Base-by-base conservation (phyloP, 2,888 invertebrate genomes). In the Zaprionus lineosus region DNA sequence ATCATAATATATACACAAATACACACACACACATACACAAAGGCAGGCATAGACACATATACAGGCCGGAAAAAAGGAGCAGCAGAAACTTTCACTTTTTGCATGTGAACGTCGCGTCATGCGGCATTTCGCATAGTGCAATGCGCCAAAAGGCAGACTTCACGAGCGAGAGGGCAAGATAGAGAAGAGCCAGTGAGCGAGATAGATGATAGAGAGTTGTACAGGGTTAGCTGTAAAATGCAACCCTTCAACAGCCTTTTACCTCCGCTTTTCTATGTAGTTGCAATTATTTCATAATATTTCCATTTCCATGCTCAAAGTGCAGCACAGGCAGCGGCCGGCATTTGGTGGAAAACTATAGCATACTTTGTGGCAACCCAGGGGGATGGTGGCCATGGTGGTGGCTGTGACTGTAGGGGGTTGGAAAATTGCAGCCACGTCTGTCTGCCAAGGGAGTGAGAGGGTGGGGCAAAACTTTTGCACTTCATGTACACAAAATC, bases 31-130 rank as follows among this genome's bases (percentile, higher is more conserved):
- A n/a, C 7, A 19, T 3, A 7, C n/a, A 15, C 1, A 9, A 11
- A 9, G 8, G 3, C 16, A 2, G 28, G 2, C 12, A 8, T 9
- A 2, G 15, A 7, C 1, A 8, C 21, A n/a, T 41, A 37, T 28
- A 48, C 19, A 11, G 37, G 31, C 43, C n/a, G n/a, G n/a, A 79
- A 81, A 81, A 81, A 81, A 81, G 71, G 65, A 81, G 57, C 86
- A 81, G 58, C 66, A 85, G 71, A 76, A 83, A 81, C 81, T 81
- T 81, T 81, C 81, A 77, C 76, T 77, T 77, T 77, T 77, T 79
- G 77, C 81, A 75, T 67, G 63, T 21, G 11, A 36, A 26, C 11
- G 41, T 14, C 31, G 66, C 77, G 76, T 75, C 75, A 84, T 78
- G 78, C 84, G 78, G 78, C 84, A 78, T 66, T 84, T 61, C 52